phyloP scores from a whole-genome alignment of 2,797 vertebrate species.

The Cichlasoma orientale region DNA sequence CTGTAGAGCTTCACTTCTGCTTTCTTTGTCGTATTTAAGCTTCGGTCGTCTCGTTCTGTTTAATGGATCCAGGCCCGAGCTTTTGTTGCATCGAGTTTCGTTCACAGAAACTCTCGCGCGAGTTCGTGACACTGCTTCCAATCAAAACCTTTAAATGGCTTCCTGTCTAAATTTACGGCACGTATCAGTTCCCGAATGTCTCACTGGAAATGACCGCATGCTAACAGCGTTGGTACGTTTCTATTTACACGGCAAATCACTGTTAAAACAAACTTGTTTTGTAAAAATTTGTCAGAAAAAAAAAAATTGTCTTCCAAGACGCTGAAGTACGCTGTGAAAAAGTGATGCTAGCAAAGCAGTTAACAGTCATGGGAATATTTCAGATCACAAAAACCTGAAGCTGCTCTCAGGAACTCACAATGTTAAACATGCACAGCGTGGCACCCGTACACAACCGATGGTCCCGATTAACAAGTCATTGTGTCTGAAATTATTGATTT shows the following conservation, averaged over 20 bases:
- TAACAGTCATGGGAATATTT: neutral
- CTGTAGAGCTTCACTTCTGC: conserved; percentile 3
- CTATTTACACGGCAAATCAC: conserved; percentile 43
- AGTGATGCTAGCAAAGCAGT: conserved; percentile 20
- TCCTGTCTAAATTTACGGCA: conserved; percentile 20
- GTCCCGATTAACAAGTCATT: neutral
- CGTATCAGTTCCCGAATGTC: neutral
- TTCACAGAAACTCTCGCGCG: neutral
- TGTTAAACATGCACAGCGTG: no score
- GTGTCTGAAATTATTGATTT: neutral
- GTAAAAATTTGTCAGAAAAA: neutral
- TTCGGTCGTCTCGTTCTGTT: neutral
- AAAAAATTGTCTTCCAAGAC: conserved; percentile 62
- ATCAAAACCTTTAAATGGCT: neutral
- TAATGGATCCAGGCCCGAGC: neutral
- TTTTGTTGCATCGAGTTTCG: neutral
- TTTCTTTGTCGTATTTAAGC: neutral
- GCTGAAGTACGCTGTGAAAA: conserved; percentile 15
- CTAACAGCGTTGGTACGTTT: neutral
- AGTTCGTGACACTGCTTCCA: conserved; percentile 16
- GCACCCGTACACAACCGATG: no score
- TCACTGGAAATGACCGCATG: neutral
- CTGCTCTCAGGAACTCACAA: neutral
- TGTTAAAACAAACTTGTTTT: conserved; percentile 43
- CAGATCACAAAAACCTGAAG: neutral